Evolutionary conservation across 2,888 invertebrate species (phyloP), one percentile per base, ranked within the genome.

Genomic region (Xestia rhomboidea): DNA sequence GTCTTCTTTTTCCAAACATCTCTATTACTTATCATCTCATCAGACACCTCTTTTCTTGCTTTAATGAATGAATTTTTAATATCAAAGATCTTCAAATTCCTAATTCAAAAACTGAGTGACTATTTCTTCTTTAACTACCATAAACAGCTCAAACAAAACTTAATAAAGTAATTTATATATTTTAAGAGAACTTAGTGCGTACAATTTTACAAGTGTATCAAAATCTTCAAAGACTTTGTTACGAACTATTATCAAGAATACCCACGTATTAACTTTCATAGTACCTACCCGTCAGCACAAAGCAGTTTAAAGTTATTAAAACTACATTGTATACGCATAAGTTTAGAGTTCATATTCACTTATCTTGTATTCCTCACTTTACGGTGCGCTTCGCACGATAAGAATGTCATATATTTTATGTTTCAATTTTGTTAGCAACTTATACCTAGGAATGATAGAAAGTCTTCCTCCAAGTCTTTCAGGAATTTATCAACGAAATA

Each of bases 351-450:
- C 34, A 83, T 71, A 73, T 69, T 84, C 63, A 78, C 72, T 72
- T 82, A 74, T 68, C 63, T 64, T 57, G 49, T 70, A 83, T 68
- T 78, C 63, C 64, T 54, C 63, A 63, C 57, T 74, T 84, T 83
- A 83, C 62, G 80, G 41, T 51, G 67, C 5, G 1, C 24, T 7
- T 54, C 46, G 51, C 15, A 49, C 10, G 83, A 72, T 60, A 78
- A 78, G 49, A 62, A 41, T 67, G 24, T 18, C 18, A 27, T 76
- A 41, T 64, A 72, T 30, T 82, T 74, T 74, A 71, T 68, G 24
- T 64, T 74, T 71, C 57, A 63, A 30, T 79, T 67, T 49, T 27
- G 46, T 41, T 4, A 3, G 0, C 34, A 57, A 46, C n/a, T n/a
- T 62, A 41, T 27, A 44, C n/a, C 7, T 54, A 27, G 24, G 6